Base-by-base conservation (phyloP, 2,797 vertebrate species). In the Dendrocincla tyrannina region DNA sequence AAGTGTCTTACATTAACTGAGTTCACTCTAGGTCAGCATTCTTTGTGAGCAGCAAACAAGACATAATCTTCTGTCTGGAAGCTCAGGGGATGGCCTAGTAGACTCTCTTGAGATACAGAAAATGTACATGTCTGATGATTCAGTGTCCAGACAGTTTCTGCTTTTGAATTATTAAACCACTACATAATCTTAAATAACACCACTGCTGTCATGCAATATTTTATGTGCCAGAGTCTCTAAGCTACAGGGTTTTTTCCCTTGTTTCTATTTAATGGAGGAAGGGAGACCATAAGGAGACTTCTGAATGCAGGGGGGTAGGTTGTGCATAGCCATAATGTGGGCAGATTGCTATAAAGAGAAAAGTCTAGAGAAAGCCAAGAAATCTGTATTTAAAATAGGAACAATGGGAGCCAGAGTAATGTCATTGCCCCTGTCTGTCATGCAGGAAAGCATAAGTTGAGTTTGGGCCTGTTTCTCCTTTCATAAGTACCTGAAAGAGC, bases 91-190 rank as follows among this genome's bases (percentile, higher is more conserved):
- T 95, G 94, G 93, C 96, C 83, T 49, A 95, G 93, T 73, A 96
- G 95, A 93, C 97, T 97, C 97, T 98, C 97, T 88, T 96, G 97
- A 97, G 97, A 97, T 97, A 94, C 92, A 92, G 93, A 89, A 96
- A 96, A 97, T 96, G 97, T 97, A 96, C 97, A 96, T 97, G 97
- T 97, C 97, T 98, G 97, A 97, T 97, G 95, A 97, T 97, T 97
- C 96, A 96, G 91, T 97, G 97, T 97, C 97, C 97, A 97, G 97
- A 98, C 97, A 95, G 96, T 96, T 97, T 97, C 96, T 97, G 89
- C 94, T 96, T 96, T 95, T 97, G 96, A 97, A 98, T 98, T 97
- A 97, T 98, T 97, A 97, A 98, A 97, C 89, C 62, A 94, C 97
- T 96, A 97, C 96, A 97, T 97, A 97, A 96, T 97, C 97, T 97